Percentiles rank a stretch among this genome's conserved stretches.
These are phyloP conservation scores for Catocala nupta DNA, from an alignment of 2,888 invertebrate genomes.

Conservation along the genomic window DNA sequence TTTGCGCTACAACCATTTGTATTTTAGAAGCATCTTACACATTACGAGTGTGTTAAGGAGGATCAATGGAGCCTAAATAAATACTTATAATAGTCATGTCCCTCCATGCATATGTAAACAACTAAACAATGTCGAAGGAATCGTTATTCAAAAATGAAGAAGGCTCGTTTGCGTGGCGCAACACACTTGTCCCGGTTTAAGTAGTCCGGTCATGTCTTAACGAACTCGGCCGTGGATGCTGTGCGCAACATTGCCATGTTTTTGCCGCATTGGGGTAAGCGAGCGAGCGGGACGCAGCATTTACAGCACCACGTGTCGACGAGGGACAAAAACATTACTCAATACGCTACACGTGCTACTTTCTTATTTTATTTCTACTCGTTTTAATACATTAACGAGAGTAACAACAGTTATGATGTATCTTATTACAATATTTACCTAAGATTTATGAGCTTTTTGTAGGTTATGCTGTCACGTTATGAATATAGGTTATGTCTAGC, in stretches of 20 bases:
- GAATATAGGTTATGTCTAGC: constrained; percentile 15
- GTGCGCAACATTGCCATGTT: constrained; percentile 69
- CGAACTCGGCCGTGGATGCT: constrained; percentile 63
- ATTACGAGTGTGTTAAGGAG: too few species aligned
- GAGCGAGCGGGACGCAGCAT: constrained; percentile 63
- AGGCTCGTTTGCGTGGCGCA: constrained; percentile 3
- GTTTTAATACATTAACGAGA: constrained; percentile 21
- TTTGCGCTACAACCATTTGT: too few species aligned
- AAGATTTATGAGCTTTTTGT: constrained; percentile 7
- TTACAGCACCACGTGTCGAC: constrained; percentile 47
- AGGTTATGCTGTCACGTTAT: background rate
- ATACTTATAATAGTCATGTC: too few species aligned
- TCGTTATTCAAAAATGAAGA: constrained; percentile 14
- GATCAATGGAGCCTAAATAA: too few species aligned
- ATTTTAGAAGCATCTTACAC: too few species aligned
- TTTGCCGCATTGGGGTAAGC: constrained; percentile 82
- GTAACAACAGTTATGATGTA: constrained; percentile 1
- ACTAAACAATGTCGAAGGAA: constrained; percentile 8
- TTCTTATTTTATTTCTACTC: constrained; percentile 17
- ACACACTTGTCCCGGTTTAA: constrained; percentile 40
- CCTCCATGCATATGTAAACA: constrained; percentile 1
- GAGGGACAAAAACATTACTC: constrained; percentile 44
- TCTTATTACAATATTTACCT: constrained; percentile 6
- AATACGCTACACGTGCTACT: constrained; percentile 50
- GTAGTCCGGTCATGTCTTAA: constrained; percentile 55